Base-by-base conservation (phyloP, 1,140 invertebrate genomes). In the Pseudomyrmex dendroicus region DNA sequence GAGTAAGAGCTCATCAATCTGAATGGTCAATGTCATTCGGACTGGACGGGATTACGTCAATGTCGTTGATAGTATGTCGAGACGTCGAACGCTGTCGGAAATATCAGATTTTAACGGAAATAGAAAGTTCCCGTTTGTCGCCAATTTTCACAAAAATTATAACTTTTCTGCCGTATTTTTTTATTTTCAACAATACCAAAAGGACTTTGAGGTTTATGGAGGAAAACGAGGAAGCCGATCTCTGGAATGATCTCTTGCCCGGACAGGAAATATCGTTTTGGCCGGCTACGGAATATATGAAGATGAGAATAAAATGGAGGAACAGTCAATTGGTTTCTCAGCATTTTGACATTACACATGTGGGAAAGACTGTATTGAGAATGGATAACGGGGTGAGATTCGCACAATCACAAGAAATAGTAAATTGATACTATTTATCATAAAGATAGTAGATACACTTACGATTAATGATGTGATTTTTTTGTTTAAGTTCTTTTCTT, bases 111-210 rank as follows among this genome's bases (percentile, higher is more conserved):
- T 90, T 96, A 35, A 92, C 95, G 25, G 95, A 96, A 87, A 95
- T 96, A 22, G 95, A 94, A 2, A 92, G 96, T 44, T 96, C 96
- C 1, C 95, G 96, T 74, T 94, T 97, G 20, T 96, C 96, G 59
- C 96, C 96, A 0, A 95, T 96, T 84, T 92, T 98, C 48, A 98
- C 98, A 0, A 98, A 98, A 92, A 97, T 98, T 25, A 96, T 98
- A 4, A 97, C 97, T 0, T 96, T 98, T 44, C 94, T 97, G 15
- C 97, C 98, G 0, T 98, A 97, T 93, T 98, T 98, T 93, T 95
- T 98, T 68, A 95, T 98, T 0, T 95, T 95, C 70, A 98, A 98
- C 92, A 96, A 96, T 84, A 97, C 96, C 0, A 95, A 95, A 80
- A 95, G 95, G 82, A 95, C 96, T 59, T 92, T 98, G 20, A 94